Evolutionary conservation across 2,888 invertebrate genomes (phyloP).

Genomic region (Patella ulyssiponensis): DNA sequence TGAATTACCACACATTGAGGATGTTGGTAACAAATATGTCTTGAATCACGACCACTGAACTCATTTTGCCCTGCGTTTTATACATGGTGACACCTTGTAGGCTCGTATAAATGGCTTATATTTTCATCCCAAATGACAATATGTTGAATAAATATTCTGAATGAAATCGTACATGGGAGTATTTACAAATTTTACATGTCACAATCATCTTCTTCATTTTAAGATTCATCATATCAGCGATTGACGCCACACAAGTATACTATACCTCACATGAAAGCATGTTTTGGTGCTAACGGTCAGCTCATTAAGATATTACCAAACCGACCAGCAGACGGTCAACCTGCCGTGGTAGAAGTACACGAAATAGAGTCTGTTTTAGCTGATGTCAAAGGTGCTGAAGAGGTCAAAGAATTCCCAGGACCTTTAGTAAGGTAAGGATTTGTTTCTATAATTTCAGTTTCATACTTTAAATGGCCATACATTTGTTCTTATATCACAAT

Average conservation of each 20-base stretch:
- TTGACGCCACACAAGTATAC: constrained; percentile 88
- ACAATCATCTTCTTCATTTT: background rate
- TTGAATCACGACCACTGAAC: too few relatives aligned
- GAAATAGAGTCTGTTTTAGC: constrained; percentile 73
- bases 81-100: too few relatives aligned
- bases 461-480: background rate
- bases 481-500: background rate
- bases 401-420: constrained; percentile 82
- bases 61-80: too few relatives aligned
- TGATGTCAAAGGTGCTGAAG: constrained; percentile 56
- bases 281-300: constrained; percentile 76
- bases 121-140: too few relatives aligned
- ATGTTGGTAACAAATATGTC: too few relatives aligned
- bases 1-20: too few relatives aligned
- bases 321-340: constrained; percentile 85
- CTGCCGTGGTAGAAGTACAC: constrained; percentile 84
- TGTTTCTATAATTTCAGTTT: background rate
- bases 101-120: too few relatives aligned
- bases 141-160: too few relatives aligned
- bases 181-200: too few relatives aligned
- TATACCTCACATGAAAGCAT: constrained; percentile 80
- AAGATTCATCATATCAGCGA: constrained; percentile 68
- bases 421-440: constrained; percentile 80
- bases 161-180: too few relatives aligned
- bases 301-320: constrained; percentile 84